Evolutionary conservation across 2,113 vertebrate species (phyloP).

Genomic region (Aegotheles bennettii): DNA sequence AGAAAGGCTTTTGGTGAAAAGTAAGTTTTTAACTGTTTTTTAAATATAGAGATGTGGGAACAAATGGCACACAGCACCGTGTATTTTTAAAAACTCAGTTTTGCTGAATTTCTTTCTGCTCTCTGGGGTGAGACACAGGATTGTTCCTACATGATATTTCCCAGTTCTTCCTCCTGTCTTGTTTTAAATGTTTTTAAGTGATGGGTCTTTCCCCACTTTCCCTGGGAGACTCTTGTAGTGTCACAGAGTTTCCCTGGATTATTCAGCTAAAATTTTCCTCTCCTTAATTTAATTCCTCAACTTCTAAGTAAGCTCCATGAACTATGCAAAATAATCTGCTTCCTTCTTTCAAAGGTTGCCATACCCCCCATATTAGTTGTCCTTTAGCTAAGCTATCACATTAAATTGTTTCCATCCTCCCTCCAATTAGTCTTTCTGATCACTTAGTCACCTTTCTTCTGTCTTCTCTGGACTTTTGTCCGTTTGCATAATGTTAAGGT

Average conservation of each 20-base stretch:
- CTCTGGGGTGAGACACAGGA: neutral
- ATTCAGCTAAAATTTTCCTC: neutral
- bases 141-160: neutral
- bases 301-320: neutral
- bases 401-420: neutral
- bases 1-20: conserved; percentile 96
- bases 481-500: neutral
- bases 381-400: neutral
- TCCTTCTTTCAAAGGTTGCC: neutral
- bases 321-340: neutral
- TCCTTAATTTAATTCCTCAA: neutral
- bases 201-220: neutral
- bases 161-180: neutral
- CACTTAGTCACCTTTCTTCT: neutral
- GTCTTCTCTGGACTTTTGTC: neutral
- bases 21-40: conserved; percentile 72
- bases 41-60: neutral
- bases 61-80: no score
- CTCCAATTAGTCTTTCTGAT: neutral
- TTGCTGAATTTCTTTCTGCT: no score
- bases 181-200: neutral
- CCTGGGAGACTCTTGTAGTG: neutral
- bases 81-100: neutral
- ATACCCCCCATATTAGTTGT: neutral
- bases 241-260: neutral